phyloP scores from a whole-genome alignment of 2,888 invertebrate genomes.

The Meandrusa payeni region DNA sequence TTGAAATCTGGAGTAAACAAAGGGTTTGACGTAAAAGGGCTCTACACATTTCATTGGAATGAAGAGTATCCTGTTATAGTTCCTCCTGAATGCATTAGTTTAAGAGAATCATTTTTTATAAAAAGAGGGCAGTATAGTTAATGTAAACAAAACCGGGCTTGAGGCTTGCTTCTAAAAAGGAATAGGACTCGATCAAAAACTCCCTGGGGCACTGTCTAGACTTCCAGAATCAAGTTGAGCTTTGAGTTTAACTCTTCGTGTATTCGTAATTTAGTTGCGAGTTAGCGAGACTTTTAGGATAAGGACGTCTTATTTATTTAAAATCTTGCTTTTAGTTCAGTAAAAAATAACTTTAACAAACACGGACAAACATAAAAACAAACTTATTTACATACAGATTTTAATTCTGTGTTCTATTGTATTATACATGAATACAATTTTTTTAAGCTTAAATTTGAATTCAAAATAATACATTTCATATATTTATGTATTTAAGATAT shows the following conservation, averaged over 20 bases:
- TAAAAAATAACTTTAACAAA: too few relatives aligned
- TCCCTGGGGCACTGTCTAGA: slow-evolving; percentile 55
- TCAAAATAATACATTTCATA: too few relatives aligned
- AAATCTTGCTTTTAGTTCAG: not conserved
- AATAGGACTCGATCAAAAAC: slow-evolving; percentile 36
- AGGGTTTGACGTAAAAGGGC: slow-evolving; percentile 26
- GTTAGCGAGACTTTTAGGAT: slow-evolving; percentile 17
- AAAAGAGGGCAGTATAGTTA: slow-evolving; percentile 21
- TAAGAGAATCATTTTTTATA: slow-evolving; percentile 22
- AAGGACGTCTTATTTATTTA: slow-evolving; percentile 2
- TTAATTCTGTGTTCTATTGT: too few relatives aligned
- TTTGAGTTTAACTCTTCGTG: slow-evolving; percentile 28
- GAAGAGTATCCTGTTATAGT: slow-evolving; percentile 15
- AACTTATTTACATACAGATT: too few relatives aligned
- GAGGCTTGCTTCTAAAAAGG: slow-evolving; percentile 33
- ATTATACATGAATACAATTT: too few relatives aligned
- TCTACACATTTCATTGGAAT: slow-evolving; percentile 17
- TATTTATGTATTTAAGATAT: too few relatives aligned
- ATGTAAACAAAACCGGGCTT: slow-evolving; percentile 19
- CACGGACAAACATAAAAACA: too few relatives aligned
- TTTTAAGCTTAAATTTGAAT: too few relatives aligned
- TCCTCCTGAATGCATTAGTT: slow-evolving; percentile 1
- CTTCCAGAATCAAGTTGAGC: slow-evolving; percentile 39
- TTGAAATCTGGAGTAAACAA: slow-evolving; percentile 26
- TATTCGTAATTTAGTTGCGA: slow-evolving; percentile 18